Percentiles rank a stretch among this genome's conserved stretches.
These are phyloP conservation scores for Oscheius sp. DNA, from an alignment of 1,140 invertebrate genomes.

Conservation along the genomic window DNA sequence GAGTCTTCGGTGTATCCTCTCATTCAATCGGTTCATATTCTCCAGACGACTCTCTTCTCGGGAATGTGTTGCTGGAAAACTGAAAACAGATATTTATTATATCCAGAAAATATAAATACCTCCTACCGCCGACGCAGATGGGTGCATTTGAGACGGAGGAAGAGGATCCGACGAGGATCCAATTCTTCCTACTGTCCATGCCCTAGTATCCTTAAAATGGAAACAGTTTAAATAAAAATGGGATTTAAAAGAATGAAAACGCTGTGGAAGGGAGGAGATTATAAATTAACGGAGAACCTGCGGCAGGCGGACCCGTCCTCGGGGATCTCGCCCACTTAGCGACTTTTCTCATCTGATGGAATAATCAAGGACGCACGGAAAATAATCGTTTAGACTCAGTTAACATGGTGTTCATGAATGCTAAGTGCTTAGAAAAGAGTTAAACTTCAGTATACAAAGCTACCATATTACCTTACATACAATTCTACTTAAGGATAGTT, in stretches of 20 bases:
- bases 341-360: too few species aligned
- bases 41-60: background rate
- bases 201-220: too few species aligned
- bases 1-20: background rate
- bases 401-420: too few species aligned
- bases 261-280: background rate
- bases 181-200: background rate
- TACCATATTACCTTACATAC: too few species aligned
- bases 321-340: background rate
- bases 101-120: background rate
- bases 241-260: background rate
- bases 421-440: too few species aligned
- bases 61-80: constrained; percentile 12
- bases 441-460: too few species aligned
- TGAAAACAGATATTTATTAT: background rate
- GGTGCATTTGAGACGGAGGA: constrained; percentile 6
- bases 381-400: too few species aligned
- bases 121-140: background rate
- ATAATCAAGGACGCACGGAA: too few species aligned
- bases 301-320: background rate
- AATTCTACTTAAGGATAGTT: too few species aligned
- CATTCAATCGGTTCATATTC: constrained; percentile 7
- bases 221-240: too few species aligned
- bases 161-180: constrained; percentile 2
- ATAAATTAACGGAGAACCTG: background rate